phyloP scores from a whole-genome alignment of 2,888 invertebrate species.

The Deroplatys truncata region DNA sequence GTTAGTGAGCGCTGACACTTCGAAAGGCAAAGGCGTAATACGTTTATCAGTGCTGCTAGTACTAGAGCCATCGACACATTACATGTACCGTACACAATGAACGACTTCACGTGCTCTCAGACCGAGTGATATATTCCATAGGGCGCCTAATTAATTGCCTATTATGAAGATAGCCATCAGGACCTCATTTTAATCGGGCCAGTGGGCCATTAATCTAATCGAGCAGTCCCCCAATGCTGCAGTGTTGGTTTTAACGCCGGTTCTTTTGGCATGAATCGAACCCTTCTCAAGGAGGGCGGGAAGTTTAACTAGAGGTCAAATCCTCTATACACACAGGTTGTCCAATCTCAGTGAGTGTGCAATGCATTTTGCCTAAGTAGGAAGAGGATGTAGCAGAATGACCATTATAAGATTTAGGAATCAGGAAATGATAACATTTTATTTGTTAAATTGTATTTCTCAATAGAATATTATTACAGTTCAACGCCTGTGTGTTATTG shows the following conservation, averaged over 20 bases:
- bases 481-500: too few relatives aligned
- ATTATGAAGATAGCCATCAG: not conserved
- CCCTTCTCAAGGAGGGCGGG: not conserved
- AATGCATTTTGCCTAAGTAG: too few relatives aligned
- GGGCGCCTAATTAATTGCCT: not conserved
- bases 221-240: not conserved
- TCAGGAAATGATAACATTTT: too few relatives aligned
- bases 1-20: too few relatives aligned
- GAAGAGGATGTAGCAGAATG: too few relatives aligned
- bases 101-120: not conserved
- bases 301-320: not conserved
- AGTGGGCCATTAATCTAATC: not conserved
- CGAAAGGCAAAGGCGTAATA: too few relatives aligned
- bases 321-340: not conserved
- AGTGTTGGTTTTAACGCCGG: slow-evolving; percentile 9
- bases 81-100: not conserved
- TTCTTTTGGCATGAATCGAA: not conserved
- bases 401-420: too few relatives aligned
- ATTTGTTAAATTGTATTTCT: too few relatives aligned
- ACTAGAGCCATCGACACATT: not conserved
- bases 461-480: too few relatives aligned
- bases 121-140: not conserved
- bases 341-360: not conserved
- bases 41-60: not conserved
- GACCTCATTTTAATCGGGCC: not conserved